Evolutionary conservation across 1,140 invertebrate genomes (phyloP).

Genomic region (Ectropis grisescens): DNA sequence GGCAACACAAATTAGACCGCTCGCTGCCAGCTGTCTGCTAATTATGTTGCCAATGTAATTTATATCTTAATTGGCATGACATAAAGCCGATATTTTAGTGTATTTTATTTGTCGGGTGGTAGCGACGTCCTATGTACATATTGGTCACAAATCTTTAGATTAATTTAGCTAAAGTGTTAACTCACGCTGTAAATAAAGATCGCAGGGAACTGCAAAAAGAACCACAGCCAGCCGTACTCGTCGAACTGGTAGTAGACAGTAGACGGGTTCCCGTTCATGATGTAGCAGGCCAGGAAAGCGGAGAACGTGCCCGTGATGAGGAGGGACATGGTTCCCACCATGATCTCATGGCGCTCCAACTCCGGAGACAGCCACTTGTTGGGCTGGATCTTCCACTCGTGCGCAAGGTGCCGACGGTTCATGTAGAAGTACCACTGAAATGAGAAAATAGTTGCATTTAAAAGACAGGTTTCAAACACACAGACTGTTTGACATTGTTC

Average conservation of each 20-base stretch:
- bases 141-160: too few relatives aligned
- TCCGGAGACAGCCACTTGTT: conserved; percentile 76
- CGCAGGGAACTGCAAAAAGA: conserved; percentile 75
- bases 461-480: too few relatives aligned
- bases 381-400: conserved; percentile 84
- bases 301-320: conserved; percentile 70
- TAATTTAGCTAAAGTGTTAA: too few relatives aligned
- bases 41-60: too few relatives aligned
- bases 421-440: conserved; percentile 81
- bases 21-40: too few relatives aligned
- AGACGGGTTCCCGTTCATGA: conserved; percentile 76
- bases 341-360: conserved; percentile 78
- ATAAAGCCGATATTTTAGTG: too few relatives aligned
- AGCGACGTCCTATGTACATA: too few relatives aligned
- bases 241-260: conserved; percentile 75
- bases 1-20: too few relatives aligned
- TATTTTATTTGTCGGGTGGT: too few relatives aligned
- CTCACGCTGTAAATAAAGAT: conserved; percentile 75
- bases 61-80: too few relatives aligned
- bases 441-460: conserved; percentile 10
- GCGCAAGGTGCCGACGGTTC: conserved; percentile 67
- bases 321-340: conserved; percentile 74
- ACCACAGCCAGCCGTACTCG: conserved; percentile 77
- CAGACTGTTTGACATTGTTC: too few relatives aligned
- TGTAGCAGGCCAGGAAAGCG: conserved; percentile 74